These are phyloP conservation scores for Rhizomys pruinosus DNA, from an alignment of 2,113 vertebrate genomes.

Conservation along the genomic window DNA sequence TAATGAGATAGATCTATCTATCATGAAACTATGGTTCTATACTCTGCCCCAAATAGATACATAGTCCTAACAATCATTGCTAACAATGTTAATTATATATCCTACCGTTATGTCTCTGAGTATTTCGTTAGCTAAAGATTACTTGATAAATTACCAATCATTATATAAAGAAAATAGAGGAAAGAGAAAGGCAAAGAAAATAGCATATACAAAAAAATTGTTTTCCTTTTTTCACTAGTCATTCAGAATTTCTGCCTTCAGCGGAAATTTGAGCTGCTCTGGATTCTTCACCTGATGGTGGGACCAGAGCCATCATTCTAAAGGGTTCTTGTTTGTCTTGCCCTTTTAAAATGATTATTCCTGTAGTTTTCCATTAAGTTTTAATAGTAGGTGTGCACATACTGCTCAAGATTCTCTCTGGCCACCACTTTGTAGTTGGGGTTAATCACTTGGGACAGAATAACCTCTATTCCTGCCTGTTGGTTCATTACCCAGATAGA, in stretches of 20 bases:
- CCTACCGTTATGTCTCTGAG: not conserved
- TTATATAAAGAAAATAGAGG: not conserved
- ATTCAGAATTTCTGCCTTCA: not conserved
- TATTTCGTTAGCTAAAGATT: slow-evolving; percentile 12
- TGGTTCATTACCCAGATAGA: not conserved
- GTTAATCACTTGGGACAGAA: not conserved
- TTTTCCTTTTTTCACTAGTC: not conserved
- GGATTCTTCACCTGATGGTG: not conserved
- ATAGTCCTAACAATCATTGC: not conserved
- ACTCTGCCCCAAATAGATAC: not conserved
- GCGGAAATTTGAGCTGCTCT: not conserved
- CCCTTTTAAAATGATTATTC: too few species aligned
- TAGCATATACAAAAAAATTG: not conserved
- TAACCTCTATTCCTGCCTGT: not conserved
- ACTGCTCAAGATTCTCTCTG: too few species aligned
- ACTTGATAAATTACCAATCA: not conserved
- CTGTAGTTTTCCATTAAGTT: too few species aligned
- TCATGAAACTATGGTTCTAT: not conserved
- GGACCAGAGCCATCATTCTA: not conserved
- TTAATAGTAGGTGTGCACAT: too few species aligned
- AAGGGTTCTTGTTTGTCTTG: not conserved
- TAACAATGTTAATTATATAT: not conserved
- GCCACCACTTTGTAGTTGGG: not conserved
- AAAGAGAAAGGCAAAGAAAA: not conserved
- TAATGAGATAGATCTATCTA: not conserved